Evolutionary conservation across 2,113 vertebrate species (phyloP).

Genomic region (Stercorarius parasiticus): DNA sequence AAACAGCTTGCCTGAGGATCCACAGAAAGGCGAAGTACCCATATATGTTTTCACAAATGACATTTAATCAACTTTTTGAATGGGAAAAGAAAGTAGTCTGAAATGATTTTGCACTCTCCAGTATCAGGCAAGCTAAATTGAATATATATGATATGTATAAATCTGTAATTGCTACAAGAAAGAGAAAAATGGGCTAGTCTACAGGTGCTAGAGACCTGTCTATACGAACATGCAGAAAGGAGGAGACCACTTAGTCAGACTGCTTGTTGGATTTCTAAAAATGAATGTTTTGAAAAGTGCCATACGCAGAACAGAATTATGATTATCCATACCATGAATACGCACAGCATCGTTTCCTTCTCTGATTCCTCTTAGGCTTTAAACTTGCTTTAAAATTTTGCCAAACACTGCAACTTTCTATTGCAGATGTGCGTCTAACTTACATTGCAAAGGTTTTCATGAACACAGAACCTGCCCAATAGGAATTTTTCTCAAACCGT

Average conservation of each 20-base stretch:
- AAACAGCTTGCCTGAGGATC: not conserved
- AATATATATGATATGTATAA: not conserved
- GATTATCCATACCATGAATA: not conserved
- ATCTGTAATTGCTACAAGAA: not conserved
- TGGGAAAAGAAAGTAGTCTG: not conserved
- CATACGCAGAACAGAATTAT: not conserved
- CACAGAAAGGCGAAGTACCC: not conserved
- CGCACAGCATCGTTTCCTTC: not conserved
- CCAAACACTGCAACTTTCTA: not conserved
- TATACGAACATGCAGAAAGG: not conserved
- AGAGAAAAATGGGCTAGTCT: not conserved
- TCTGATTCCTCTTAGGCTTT: not conserved
- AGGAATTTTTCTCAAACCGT: not conserved
- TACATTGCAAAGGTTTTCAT: not conserved
- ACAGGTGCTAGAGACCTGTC: not conserved
- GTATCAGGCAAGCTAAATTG: not conserved
- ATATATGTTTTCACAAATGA: not conserved
- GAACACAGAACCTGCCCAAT: not conserved
- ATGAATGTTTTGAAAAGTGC: not conserved
- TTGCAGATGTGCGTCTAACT: not conserved
- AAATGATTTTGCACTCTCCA: not conserved
- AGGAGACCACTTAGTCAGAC: not conserved
- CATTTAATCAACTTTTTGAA: not conserved
- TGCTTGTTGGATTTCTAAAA: not conserved
- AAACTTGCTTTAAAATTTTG: not conserved